These are phyloP conservation scores for Scolopax mira DNA, from an alignment of 2,113 vertebrate genomes.

Conservation along the genomic window DNA sequence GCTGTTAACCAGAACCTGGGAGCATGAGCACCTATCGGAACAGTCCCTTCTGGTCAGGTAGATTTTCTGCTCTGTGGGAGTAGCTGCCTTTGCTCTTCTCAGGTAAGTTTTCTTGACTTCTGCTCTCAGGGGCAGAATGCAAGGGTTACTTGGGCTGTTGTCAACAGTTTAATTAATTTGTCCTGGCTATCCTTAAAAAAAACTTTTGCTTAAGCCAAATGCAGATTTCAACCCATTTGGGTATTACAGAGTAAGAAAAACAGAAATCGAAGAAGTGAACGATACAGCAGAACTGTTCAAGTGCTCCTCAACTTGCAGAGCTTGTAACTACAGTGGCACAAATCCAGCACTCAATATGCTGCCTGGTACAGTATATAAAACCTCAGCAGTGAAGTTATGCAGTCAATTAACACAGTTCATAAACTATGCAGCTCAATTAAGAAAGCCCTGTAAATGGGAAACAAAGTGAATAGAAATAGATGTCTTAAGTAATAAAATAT, in stretches of 20 bases:
- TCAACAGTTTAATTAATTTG: background rate
- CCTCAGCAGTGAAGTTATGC: background rate
- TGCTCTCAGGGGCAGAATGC: background rate
- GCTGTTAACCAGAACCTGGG: background rate
- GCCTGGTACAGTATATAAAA: background rate
- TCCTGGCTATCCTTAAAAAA: background rate
- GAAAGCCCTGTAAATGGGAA: background rate
- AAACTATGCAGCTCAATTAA: constrained; percentile 29
- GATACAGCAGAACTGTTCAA: background rate
- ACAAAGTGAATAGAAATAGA: background rate
- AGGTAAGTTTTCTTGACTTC: background rate
- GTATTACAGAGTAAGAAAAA: background rate
- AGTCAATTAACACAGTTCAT: constrained; percentile 48
- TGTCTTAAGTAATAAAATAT: constrained; percentile 49
- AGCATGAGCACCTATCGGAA: background rate
- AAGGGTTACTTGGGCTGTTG: background rate
- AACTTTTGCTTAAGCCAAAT: background rate
- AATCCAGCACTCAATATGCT: background rate
- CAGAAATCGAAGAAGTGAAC: background rate
- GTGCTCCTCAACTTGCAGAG: background rate
- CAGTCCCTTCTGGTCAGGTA: background rate
- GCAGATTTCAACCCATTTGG: background rate
- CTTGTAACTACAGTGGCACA: background rate
- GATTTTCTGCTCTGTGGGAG: background rate
- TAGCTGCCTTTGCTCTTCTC: background rate